phyloP scores from a whole-genome alignment of 1,140 invertebrate genomes.

The Potamilus streckersoni region DNA sequence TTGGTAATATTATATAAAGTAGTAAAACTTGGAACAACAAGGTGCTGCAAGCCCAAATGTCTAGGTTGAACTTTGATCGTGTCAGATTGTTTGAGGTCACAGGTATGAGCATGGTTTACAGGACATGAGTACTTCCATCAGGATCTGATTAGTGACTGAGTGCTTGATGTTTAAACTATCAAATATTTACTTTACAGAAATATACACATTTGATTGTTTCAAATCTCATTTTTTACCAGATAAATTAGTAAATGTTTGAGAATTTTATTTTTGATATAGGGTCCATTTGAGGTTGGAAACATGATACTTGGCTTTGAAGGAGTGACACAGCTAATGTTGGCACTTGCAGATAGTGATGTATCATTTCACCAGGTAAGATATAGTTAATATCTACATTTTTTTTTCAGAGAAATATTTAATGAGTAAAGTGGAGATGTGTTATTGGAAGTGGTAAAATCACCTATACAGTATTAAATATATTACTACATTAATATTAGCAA shows the following conservation, averaged over 20 bases:
- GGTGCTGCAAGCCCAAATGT: neutral
- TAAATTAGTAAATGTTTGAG: too few species aligned
- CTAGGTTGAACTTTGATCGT: neutral
- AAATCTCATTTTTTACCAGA: too few species aligned
- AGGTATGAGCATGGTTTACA: neutral
- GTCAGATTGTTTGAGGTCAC: neutral
- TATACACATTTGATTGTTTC: neutral
- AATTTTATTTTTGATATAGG: constrained; percentile 61
- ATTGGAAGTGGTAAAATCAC: neutral
- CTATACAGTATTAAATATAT: neutral
- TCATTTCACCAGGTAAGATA: constrained; percentile 80
- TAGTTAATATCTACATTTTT: neutral
- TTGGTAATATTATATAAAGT: neutral
- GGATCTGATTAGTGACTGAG: neutral
- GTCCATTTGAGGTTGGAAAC: constrained; percentile 95
- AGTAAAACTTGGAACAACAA: neutral
- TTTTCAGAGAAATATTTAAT: neutral
- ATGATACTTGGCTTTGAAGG: constrained; percentile 90
- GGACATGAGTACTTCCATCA: neutral
- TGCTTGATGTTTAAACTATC: too few species aligned
- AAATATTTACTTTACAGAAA: neutral
- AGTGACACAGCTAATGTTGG: constrained; percentile 95
- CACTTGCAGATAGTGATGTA: constrained; percentile 90
- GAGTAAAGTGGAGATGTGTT: too few species aligned
- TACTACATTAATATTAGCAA: too few species aligned